phyloP scores from a whole-genome alignment of 2,797 vertebrate species.

The Brachymystax lenok region DNA sequence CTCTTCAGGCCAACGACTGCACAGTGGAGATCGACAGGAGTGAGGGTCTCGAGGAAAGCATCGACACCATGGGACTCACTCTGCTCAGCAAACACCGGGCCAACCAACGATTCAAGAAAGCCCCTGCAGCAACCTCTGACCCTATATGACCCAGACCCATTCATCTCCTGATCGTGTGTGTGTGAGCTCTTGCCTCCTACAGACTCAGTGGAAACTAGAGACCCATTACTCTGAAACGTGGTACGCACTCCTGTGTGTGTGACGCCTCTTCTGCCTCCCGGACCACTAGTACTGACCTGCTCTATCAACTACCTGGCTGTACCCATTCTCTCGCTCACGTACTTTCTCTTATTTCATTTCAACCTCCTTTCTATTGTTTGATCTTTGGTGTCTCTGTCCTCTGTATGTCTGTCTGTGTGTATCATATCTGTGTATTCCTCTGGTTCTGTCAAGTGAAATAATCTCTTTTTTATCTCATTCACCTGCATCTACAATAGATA shows the following conservation, averaged over 20 bases:
- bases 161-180: not conserved
- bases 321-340: not conserved
- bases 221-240: not conserved
- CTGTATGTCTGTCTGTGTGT: not conserved
- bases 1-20: conserved; percentile 85
- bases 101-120: conserved; percentile 76
- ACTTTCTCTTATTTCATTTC: not conserved
- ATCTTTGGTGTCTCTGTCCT: not conserved
- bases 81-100: conserved; percentile 79
- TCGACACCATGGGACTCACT: conserved; percentile 84
- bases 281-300: not conserved
- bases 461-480: not conserved
- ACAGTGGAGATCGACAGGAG: conserved; percentile 80
- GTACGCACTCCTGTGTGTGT: not conserved
- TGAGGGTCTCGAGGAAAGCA: conserved; percentile 71
- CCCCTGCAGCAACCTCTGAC: conserved; percentile 28
- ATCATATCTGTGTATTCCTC: not conserved
- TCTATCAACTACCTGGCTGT: not conserved
- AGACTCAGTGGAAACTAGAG: not conserved
- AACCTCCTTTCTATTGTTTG: not conserved
- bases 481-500: not conserved
- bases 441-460: not conserved
- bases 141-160: not conserved
- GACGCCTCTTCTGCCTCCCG: not conserved
- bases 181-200: not conserved